Evolutionary conservation across 1,140 invertebrate genomes (phyloP).

Genomic region (Pachypeltis micranthus): DNA sequence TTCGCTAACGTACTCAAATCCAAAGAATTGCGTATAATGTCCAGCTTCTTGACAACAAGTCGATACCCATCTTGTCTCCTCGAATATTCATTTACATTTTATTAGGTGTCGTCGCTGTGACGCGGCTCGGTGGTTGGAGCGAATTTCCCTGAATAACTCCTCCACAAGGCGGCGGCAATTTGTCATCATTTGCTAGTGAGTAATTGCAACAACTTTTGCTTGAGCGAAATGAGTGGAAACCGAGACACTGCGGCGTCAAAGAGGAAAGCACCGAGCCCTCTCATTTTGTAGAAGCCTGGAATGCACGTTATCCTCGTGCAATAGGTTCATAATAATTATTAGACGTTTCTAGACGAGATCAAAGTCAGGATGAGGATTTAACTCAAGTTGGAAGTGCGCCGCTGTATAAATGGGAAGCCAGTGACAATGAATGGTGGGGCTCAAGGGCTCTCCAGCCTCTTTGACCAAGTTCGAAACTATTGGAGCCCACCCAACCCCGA

Average conservation of each 20-base stretch:
- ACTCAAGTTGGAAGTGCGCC: neutral
- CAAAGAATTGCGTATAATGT: neutral
- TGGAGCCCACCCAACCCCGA: neutral
- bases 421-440: neutral
- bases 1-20: neutral
- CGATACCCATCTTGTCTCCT: neutral
- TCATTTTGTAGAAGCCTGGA: neutral
- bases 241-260: neutral
- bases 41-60: neutral
- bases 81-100: neutral
- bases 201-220: neutral
- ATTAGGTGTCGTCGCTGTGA: too few species aligned
- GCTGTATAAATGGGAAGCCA: neutral
- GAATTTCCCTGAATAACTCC: too few species aligned
- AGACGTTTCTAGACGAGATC: neutral
- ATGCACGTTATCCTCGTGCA: conserved; percentile 2
- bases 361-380: conserved; percentile 5
- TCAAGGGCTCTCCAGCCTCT: neutral
- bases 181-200: neutral
- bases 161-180: neutral
- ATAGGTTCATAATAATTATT: conserved; percentile 3
- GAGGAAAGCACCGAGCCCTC: neutral
- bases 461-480: neutral
- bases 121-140: too few species aligned
- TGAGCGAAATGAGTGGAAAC: neutral